phyloP scores from a whole-genome alignment of 2,797 vertebrate genomes.

The Eleutherodactylus coqui region DNA sequence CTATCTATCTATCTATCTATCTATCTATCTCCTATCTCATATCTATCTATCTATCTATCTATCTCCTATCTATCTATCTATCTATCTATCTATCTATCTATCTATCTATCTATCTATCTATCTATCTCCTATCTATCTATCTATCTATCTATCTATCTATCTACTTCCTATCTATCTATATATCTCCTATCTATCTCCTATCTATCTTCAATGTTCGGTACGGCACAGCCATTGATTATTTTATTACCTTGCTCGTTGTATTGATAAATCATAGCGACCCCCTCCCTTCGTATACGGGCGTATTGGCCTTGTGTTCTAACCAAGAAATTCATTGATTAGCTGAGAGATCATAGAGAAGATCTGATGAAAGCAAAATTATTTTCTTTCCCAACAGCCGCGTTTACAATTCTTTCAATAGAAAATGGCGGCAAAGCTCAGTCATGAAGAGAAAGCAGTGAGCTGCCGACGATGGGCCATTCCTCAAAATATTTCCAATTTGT shows the following conservation, averaged over 20 bases:
- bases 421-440: conserved; percentile 20
- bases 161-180: too few relatives aligned
- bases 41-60: too few relatives aligned
- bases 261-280: conserved; percentile 2
- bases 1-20: neutral
- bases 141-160: neutral
- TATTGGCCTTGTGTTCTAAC: neutral
- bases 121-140: neutral
- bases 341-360: conserved; percentile 22
- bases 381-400: neutral
- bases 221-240: neutral
- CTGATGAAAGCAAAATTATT: conserved; percentile 19
- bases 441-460: neutral
- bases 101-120: neutral
- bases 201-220: neutral
- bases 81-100: neutral
- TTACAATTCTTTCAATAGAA: neutral
- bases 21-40: neutral
- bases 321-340: conserved; percentile 25
- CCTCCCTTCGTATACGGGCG: neutral
- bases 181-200: neutral
- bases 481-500: neutral
- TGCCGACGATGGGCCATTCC: neutral
- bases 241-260: conserved; percentile 1
- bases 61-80: neutral